Evolutionary conservation across 2,888 invertebrate genomes (phyloP).

Genomic region (Coenonympha arcania): DNA sequence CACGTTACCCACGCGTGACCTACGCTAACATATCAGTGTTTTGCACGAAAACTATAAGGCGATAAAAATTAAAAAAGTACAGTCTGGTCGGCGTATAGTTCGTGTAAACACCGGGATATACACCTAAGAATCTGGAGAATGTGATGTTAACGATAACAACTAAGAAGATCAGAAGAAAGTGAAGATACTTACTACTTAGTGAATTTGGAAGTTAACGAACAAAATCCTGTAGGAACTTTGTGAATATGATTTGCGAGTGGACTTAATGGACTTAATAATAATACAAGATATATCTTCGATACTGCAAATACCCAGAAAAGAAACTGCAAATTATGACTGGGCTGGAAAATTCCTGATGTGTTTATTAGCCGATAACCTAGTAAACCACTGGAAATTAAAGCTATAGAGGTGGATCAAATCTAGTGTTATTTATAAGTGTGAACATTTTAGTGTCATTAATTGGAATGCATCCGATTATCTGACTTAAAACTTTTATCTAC

Average conservation of each 20-base stretch:
- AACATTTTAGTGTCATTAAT: not conserved
- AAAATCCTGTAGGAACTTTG: too few species aligned
- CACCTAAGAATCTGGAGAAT: not conserved
- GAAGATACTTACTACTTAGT: too few species aligned
- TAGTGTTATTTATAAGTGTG: not conserved
- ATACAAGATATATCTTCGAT: too few species aligned
- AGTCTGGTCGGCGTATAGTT: not conserved
- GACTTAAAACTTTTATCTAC: constrained; percentile 33
- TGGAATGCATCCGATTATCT: constrained; percentile 44
- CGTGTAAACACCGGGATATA: not conserved
- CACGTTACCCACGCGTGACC: constrained; percentile 35
- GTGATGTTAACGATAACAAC: too few species aligned
- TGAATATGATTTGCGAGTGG: too few species aligned
- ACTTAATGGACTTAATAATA: too few species aligned
- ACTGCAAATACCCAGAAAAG: too few species aligned
- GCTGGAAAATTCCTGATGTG: too few species aligned
- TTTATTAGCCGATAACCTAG: not conserved
- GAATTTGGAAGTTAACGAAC: too few species aligned
- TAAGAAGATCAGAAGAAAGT: too few species aligned
- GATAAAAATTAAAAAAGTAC: constrained; percentile 2
- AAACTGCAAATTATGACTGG: too few species aligned
- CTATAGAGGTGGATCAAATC: not conserved
- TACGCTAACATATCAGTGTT: constrained; percentile 37
- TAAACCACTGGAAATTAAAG: not conserved
- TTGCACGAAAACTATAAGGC: constrained; percentile 28